Base-by-base conservation (phyloP, 2,113 vertebrate species). In the Proteles cristata region DNA sequence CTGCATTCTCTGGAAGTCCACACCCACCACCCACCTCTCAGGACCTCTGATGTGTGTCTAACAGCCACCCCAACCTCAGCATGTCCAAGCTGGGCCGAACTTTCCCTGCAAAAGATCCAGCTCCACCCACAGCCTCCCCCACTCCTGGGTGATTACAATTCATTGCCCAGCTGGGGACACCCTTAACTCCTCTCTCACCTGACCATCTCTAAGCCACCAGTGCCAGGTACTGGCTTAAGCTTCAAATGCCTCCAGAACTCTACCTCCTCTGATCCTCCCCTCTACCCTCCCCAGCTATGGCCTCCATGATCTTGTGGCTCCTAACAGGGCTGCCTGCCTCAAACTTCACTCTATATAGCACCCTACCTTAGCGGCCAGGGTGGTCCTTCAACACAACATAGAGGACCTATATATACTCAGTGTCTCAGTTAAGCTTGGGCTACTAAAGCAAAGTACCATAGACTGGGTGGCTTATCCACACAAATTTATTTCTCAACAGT, bases 321-420 rank as follows among this genome's bases (percentile, higher is more conserved):
- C 11, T 26, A 3, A 63, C 48, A 55, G 61, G 5, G 14, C 33
- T 21, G 33, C 69, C 69, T 39, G 58, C 58, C 55, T 31, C 23
- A 1, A 15, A 23, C 85, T 5, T 31, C 28, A 48, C 11, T 69
- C 6, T 21, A 2, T 0, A 19, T 10, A 26, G 16, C 58, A 65
- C 39, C 45, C 33, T 8, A 31, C 43, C 10, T 73, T 2, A 31
- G 15, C 5, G 0, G 9, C 35, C 2, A 11, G 10, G 2, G 16
- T 73, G 10, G 5, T 45, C 43, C 65, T 91, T 25, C 1, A 2
- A 58, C 45, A 25, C 21, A 28, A 45, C 8, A 14, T 1, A 4
- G 4, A 50, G 16, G 28, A 77, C 8, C 45, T 33, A 17, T 10
- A 16, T 31, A 16, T 31, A 15, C 74, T 77, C 74, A 19, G 9